Percentiles rank a stretch among this genome's conserved stretches.
These are phyloP conservation scores for Tachycineta bicolor DNA, from an alignment of 2,113 vertebrate genomes.

Conservation along the genomic window DNA sequence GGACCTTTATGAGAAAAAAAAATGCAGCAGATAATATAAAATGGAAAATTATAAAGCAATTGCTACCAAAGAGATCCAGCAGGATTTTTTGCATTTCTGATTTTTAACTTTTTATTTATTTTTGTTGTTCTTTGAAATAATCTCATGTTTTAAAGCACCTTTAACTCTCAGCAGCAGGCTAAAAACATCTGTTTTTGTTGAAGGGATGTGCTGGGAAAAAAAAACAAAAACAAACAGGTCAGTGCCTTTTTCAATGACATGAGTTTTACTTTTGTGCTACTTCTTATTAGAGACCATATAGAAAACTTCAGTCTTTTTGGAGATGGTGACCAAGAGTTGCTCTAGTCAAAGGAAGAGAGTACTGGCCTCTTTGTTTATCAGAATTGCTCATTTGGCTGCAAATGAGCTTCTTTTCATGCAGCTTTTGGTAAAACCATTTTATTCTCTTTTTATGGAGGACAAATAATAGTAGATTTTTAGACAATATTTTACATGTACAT, in stretches of 20 bases:
- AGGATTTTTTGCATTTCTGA: not conserved
- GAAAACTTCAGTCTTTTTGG: not conserved
- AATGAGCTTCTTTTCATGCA: not conserved
- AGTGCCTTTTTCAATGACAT: not conserved
- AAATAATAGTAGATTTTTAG: not conserved
- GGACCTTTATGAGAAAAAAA: not conserved
- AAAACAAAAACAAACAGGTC: not conserved
- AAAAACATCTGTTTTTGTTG: not conserved
- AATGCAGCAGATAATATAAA: not conserved
- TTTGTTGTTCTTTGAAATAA: not conserved
- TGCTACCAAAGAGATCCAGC: not conserved
- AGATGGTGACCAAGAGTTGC: not conserved
- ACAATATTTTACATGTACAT: not conserved
- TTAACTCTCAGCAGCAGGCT: not conserved
- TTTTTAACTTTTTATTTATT: not conserved
- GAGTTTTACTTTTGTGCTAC: not conserved
- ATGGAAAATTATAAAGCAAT: not conserved
- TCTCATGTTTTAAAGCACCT: not conserved
- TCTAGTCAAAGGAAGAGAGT: not conserved
- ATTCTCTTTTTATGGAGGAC: not conserved
- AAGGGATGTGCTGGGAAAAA: not conserved
- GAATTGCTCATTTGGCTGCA: not conserved
- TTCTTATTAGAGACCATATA: not conserved
- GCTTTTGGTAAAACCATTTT: not conserved
- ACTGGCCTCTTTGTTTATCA: not conserved